Conservation (phyloP, 2,888 invertebrate genomes). For the Athrips mouffetella region DNA sequence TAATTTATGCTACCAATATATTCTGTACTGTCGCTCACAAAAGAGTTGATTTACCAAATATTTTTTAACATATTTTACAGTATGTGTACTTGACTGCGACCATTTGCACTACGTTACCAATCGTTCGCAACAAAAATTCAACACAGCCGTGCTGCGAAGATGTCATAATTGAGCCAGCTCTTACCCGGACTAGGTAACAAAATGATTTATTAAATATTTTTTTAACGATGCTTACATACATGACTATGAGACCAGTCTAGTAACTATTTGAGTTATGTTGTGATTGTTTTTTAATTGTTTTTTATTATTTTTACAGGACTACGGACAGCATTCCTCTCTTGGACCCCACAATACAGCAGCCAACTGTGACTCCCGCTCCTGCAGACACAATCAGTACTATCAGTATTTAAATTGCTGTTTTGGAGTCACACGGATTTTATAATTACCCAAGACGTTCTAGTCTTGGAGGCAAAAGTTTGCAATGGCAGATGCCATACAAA, state of each 20-base stretch:
- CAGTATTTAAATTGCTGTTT: conserved; percentile 53
- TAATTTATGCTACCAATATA: background rate
- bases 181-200: conserved; percentile 53
- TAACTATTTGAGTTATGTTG: too few relatives aligned
- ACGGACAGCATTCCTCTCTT: conserved; percentile 70
- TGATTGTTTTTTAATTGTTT: background rate
- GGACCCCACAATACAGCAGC: conserved; percentile 64
- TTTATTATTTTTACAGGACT: conserved; percentile 44
- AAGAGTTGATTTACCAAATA: background rate
- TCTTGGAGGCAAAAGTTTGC: too few relatives aligned
- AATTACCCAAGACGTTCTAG: too few relatives aligned
- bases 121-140: conserved; percentile 50
- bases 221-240: too few relatives aligned
- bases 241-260: too few relatives aligned
- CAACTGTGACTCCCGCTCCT: conserved; percentile 60
- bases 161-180: conserved; percentile 48
- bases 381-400: conserved; percentile 73
- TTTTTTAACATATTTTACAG: conserved; percentile 44
- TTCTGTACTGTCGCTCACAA: background rate
- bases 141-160: conserved; percentile 56
- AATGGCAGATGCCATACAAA: too few relatives aligned
- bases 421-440: too few relatives aligned
- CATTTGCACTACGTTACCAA: conserved; percentile 64
- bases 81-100: conserved; percentile 63
- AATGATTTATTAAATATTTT: background rate